phyloP scores from a whole-genome alignment of 2,888 invertebrate species.

The Eurois occulta region DNA sequence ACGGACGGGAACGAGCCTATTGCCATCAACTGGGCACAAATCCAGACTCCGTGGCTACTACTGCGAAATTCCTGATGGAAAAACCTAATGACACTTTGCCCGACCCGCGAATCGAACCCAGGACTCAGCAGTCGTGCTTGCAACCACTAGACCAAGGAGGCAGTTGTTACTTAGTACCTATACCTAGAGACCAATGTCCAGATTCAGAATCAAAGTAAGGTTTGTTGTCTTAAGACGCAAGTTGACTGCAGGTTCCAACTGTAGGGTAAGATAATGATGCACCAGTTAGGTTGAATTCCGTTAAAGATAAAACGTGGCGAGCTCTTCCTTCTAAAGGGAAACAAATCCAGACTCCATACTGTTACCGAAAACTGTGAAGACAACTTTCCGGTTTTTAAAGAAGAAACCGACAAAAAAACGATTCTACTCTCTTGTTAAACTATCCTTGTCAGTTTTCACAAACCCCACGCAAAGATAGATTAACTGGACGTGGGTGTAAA shows the following conservation, averaged over 20 bases:
- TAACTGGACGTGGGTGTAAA: slow-evolving; percentile 17
- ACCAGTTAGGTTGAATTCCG: not conserved
- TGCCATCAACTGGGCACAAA: too few relatives aligned
- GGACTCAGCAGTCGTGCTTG: too few relatives aligned
- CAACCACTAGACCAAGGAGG: too few relatives aligned
- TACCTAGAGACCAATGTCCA: not conserved
- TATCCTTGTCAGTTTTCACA: not conserved
- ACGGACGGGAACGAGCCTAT: too few relatives aligned
- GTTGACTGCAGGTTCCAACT: not conserved
- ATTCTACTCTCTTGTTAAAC: not conserved
- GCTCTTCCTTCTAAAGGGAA: not conserved
- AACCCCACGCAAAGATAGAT: not conserved
- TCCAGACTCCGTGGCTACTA: too few relatives aligned
- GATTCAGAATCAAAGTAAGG: not conserved
- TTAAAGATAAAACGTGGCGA: not conserved
- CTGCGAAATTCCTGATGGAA: too few relatives aligned
- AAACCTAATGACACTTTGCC: too few relatives aligned
- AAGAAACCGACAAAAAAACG: not conserved
- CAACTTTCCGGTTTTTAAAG: not conserved
- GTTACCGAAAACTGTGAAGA: not conserved
- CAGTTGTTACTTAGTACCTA: too few relatives aligned
- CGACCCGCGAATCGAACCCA: too few relatives aligned
- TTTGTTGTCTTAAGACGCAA: not conserved
- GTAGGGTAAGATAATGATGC: not conserved
- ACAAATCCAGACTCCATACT: not conserved